Evolutionary conservation across 1,140 invertebrate species (phyloP), one percentile per base, ranked within the genome.

Genomic region (Monomorium pharaonis): DNA sequence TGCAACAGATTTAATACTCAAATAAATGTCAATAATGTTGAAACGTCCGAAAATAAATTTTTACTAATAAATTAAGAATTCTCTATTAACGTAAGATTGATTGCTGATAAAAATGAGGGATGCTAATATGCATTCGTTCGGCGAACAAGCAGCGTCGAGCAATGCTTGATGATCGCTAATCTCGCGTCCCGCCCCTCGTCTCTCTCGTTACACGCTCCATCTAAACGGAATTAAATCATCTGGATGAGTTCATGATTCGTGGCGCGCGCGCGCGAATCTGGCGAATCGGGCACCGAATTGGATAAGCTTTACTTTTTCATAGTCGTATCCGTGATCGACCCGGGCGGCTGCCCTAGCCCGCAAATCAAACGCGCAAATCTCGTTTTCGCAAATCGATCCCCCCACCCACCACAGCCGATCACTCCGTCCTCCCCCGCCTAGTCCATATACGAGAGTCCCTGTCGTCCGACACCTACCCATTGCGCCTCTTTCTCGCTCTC

Each of bases 321-420:
- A 60, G 76, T n/a, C n/a, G n/a, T n/a, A n/a, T n/a, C 72, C 81
- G 44, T 49, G 84, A 86, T 86, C 84, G 84, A 83, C 27, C 62
- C 62, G 60, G 60, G 51, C 51, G 63, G 60, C 65, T 18, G n/a
- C 24, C 77, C 84, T 49, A 67, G 30, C 56, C 69, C 63, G 83
- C 78, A 78, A 90, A 90, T 89, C 86, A 84, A 87, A 84, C 86
- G 69, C 60, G 86, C 84, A 86, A 90, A 89, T 84, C 86, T 84
- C 83, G 76, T 89, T 90, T 89, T 84, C 67, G 54, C 86, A 90
- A 90, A 90, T 87, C 86, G 37, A 54, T 49, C 49, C 16, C 47
- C 16, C 47, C 21, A 27, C 47, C 14, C 72, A n/a, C n/a, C 1
- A 7, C 4, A 44, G 2, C 7, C 27, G 6, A 21, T 54, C 37